Conservation (phyloP, 2,113 vertebrate species). For the Chelonoidis abingdonii region DNA sequence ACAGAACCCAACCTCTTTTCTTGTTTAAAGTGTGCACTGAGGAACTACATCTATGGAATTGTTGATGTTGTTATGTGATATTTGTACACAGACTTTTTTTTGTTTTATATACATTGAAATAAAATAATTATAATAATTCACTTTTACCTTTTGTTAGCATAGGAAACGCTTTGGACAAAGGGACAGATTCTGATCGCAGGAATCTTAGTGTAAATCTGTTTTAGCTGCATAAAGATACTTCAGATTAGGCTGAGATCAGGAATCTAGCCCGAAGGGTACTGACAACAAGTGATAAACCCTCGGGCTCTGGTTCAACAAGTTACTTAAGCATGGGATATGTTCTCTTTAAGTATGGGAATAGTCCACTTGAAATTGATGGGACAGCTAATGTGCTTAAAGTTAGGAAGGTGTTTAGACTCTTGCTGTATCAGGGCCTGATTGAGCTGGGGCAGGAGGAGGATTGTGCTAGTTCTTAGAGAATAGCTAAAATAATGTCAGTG, state of each 20-base stretch:
- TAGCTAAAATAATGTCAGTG: slow-evolving; percentile 23
- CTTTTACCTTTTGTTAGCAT: slow-evolving; percentile 77
- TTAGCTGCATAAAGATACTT: slow-evolving; percentile 27
- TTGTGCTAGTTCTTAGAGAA: slow-evolving; percentile 54
- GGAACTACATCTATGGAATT: slow-evolving; percentile 84
- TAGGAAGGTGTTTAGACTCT: background rate
- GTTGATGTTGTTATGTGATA: slow-evolving; percentile 94
- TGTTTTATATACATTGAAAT: slow-evolving; percentile 82
- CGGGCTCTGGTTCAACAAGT: slow-evolving; percentile 45
- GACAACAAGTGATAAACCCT: background rate
- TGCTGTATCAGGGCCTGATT: slow-evolving; percentile 37
- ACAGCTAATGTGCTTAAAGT: background rate
- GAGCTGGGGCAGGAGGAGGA: slow-evolving; percentile 24
- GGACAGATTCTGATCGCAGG: slow-evolving; percentile 27
- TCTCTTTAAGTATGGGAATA: background rate
- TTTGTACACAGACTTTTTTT: slow-evolving; percentile 91
- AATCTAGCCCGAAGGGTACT: slow-evolving; percentile 9
- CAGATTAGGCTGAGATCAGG: background rate
- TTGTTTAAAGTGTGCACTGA: slow-evolving; percentile 89
- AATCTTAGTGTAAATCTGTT: slow-evolving; percentile 32
- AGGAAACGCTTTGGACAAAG: slow-evolving; percentile 67
- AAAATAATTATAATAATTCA: slow-evolving; percentile 57
- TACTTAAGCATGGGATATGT: background rate
- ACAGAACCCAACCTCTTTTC: slow-evolving; percentile 67
- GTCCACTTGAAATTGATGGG: background rate